A percentile compares a stretch with the other conserved stretches of the same genome.
These are phyloP conservation scores for Trachymyrmex cornetzi DNA, from an alignment of 1,140 invertebrate genomes.

Conservation along the genomic window DNA sequence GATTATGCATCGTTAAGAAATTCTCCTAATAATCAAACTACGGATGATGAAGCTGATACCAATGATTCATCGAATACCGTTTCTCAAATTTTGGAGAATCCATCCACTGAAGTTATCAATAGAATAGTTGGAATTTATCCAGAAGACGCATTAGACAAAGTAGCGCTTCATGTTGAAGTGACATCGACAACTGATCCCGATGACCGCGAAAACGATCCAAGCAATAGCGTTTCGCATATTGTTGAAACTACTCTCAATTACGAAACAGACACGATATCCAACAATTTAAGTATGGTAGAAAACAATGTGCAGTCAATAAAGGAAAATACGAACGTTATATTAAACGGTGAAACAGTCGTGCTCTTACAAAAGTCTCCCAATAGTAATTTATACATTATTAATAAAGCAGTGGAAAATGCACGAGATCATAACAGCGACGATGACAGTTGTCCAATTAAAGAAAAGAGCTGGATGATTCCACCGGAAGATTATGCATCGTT, in stretches of 20 bases:
- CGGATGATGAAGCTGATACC: slow-evolving; percentile 44
- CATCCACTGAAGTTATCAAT: slow-evolving; percentile 68
- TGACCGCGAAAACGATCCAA: slow-evolving; percentile 45
- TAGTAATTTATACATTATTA: slow-evolving; percentile 86
- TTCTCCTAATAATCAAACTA: slow-evolving; percentile 51
- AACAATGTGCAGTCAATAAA: slow-evolving; percentile 71
- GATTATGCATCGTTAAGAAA: slow-evolving; percentile 77
- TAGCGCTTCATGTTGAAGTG: slow-evolving; percentile 81
- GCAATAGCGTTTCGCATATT: slow-evolving; percentile 55
- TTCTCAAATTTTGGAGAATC: slow-evolving; percentile 68
- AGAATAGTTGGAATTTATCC: slow-evolving; percentile 78
- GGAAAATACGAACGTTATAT: slow-evolving; percentile 83
- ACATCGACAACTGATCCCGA: slow-evolving; percentile 73
- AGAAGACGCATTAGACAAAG: slow-evolving; percentile 78
- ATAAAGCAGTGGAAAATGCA: slow-evolving; percentile 83
- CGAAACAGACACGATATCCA: slow-evolving; percentile 68
- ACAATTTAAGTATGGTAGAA: slow-evolving; percentile 70
- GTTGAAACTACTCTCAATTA: slow-evolving; percentile 70
- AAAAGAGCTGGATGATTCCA: slow-evolving; percentile 62
- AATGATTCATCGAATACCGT: slow-evolving; percentile 69
- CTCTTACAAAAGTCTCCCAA: slow-evolving; percentile 84
- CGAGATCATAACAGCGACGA: slow-evolving; percentile 76
- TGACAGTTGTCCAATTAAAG: slow-evolving; percentile 61
- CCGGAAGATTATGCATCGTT: slow-evolving; percentile 59
- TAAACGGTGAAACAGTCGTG: slow-evolving; percentile 84